A percentile compares a stretch with the other conserved stretches of the same genome.
Evolutionary conservation across 1,140 invertebrate genomes (phyloP).

Genomic region (Microplitis demolitor): DNA sequence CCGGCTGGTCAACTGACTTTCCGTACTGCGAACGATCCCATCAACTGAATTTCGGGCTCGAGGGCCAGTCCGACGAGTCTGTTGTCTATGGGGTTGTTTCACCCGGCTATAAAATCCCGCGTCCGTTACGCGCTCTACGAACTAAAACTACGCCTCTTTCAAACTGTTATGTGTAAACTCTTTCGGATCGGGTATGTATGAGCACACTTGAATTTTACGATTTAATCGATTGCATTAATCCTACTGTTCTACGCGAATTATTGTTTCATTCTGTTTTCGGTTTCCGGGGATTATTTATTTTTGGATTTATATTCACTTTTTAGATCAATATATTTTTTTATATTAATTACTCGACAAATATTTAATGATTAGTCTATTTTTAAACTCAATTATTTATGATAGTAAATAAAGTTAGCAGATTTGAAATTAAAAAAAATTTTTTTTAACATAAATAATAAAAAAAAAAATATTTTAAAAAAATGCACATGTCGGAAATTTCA

Average conservation of each 20-base stretch:
- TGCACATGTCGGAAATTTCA: no score
- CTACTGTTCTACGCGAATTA: slow-evolving; percentile 7
- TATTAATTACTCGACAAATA: no score
- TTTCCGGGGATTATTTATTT: slow-evolving; percentile 1
- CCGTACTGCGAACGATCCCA: background rate
- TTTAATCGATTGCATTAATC: slow-evolving; percentile 52
- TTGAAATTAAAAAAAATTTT: no score
- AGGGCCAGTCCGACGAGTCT: slow-evolving; percentile 18
- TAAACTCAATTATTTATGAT: no score
- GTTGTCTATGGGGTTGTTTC: slow-evolving; percentile 41
- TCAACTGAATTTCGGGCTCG: slow-evolving; percentile 16
- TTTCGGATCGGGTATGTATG: background rate
- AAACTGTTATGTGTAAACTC: no score
- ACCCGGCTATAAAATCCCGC: slow-evolving; percentile 52
- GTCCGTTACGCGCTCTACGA: slow-evolving; percentile 23
- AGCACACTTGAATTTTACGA: slow-evolving; percentile 48
- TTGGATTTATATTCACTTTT: background rate
- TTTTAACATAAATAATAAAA: no score
- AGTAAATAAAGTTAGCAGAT: no score
- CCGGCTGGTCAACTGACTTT: slow-evolving; percentile 45
- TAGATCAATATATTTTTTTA: no score
- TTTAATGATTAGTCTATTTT: no score
- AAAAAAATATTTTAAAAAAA: no score
- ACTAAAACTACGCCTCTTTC: background rate
- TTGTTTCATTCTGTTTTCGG: background rate